These are phyloP conservation scores for Drosophila longiperda DNA, from an alignment of 2,888 invertebrate genomes.

Conservation along the genomic window DNA sequence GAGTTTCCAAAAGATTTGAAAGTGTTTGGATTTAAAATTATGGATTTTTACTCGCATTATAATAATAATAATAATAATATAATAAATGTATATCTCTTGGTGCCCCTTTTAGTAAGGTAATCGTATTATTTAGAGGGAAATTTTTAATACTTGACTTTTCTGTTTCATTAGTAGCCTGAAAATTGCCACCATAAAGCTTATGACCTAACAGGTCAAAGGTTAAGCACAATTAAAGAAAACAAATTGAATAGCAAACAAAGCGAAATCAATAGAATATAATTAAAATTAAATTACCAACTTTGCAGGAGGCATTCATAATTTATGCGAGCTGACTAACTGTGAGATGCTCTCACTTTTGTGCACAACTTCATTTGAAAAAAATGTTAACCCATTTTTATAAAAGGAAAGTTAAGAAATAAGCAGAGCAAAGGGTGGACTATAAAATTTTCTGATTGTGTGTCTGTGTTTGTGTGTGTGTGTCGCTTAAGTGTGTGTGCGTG, in stretches of 20 bases:
- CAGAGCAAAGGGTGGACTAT: slow-evolving; percentile 1
- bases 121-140: background rate
- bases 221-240: slow-evolving; percentile 14
- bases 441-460: slow-evolving; percentile 2
- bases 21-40: background rate
- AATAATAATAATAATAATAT: no score
- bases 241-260: slow-evolving; percentile 5
- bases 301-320: background rate
- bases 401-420: slow-evolving; percentile 9
- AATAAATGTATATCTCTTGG: background rate
- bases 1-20: background rate
- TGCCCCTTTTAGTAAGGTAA: background rate
- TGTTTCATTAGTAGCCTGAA: background rate
- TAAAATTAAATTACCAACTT: slow-evolving; percentile 45
- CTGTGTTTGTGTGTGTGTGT: background rate
- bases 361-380: background rate
- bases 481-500: slow-evolving; percentile 28
- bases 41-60: no score
- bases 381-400: slow-evolving; percentile 7
- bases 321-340: background rate
- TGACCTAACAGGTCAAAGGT: slow-evolving; percentile 39
- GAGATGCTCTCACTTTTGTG: background rate
- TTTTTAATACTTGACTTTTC: slow-evolving; percentile 18
- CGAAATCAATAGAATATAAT: slow-evolving; percentile 28
- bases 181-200: background rate